Conservation (phyloP, 1,140 invertebrate species). For the Plutomurus gul region DNA sequence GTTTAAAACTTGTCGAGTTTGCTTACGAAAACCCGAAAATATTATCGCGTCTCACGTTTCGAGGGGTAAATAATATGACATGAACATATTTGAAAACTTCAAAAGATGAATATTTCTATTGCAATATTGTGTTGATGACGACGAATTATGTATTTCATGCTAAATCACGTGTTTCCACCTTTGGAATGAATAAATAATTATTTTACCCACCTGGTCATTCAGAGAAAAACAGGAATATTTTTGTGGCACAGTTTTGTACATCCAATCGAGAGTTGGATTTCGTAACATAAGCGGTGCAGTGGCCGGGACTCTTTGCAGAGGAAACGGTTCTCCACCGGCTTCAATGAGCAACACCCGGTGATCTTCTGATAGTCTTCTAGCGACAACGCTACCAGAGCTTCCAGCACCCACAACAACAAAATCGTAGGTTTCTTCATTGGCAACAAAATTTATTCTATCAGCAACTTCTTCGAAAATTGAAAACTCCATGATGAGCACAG, state of each 20-base stretch:
- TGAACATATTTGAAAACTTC: not conserved
- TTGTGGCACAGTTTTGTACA: slow-evolving; percentile 45
- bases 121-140: not conserved
- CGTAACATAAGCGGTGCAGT: slow-evolving; percentile 38
- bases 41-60: no score
- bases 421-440: slow-evolving; percentile 43
- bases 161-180: no score
- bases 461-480: slow-evolving; percentile 25
- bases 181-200: no score
- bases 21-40: no score
- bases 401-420: slow-evolving; percentile 52
- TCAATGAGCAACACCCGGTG: slow-evolving; percentile 45
- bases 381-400: slow-evolving; percentile 53
- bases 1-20: no score
- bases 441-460: slow-evolving; percentile 24
- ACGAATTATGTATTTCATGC: no score
- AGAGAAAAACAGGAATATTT: slow-evolving; percentile 48
- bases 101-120: not conserved
- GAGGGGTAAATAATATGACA: no score
- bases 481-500: slow-evolving; percentile 26
- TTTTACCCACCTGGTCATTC: slow-evolving; percentile 38
- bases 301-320: slow-evolving; percentile 40
- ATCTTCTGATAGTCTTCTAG: slow-evolving; percentile 48
- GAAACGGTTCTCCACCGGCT: slow-evolving; percentile 50
- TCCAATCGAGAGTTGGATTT: slow-evolving; percentile 47